Evolutionary conservation across 2,888 invertebrate species (phyloP).

Genomic region (Heliothis peltigera): DNA sequence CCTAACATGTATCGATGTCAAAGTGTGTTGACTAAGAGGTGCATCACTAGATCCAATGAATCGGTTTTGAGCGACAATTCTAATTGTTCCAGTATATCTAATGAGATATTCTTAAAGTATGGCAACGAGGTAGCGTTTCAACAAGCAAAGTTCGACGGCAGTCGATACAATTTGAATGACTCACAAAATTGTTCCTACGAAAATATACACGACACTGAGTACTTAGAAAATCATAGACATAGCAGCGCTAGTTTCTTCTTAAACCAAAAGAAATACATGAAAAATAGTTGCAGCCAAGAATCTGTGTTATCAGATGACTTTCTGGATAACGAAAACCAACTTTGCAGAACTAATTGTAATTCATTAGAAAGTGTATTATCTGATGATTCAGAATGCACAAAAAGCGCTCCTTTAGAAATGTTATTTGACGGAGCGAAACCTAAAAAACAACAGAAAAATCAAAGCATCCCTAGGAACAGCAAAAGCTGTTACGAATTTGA

Average conservation of each 20-base stretch:
- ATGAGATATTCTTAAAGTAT: slow-evolving; percentile 87
- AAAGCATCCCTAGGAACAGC: slow-evolving; percentile 81
- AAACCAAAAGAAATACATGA: slow-evolving; percentile 91
- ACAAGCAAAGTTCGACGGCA: slow-evolving; percentile 83
- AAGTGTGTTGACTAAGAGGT: slow-evolving; percentile 88
- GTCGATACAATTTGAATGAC: slow-evolving; percentile 85
- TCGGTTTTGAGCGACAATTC: slow-evolving; percentile 88
- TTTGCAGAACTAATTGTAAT: slow-evolving; percentile 92
- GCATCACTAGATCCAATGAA: slow-evolving; percentile 90
- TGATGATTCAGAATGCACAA: slow-evolving; percentile 94
- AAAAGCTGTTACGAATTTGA: slow-evolving; percentile 89
- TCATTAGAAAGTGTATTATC: slow-evolving; percentile 95
- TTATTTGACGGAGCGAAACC: slow-evolving; percentile 90
- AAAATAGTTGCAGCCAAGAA: slow-evolving; percentile 93
- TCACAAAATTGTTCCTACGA: slow-evolving; percentile 87
- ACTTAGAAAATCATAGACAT: slow-evolving; percentile 90
- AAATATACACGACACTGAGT: slow-evolving; percentile 82
- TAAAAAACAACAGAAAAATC: slow-evolving; percentile 77
- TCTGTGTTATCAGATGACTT: slow-evolving; percentile 93
- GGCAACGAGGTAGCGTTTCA: slow-evolving; percentile 87
- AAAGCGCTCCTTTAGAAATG: slow-evolving; percentile 94
- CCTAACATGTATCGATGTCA: slow-evolving; percentile 84
- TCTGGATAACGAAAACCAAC: slow-evolving; percentile 89
- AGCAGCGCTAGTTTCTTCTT: slow-evolving; percentile 95
- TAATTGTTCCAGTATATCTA: slow-evolving; percentile 86